Evolutionary conservation across 2,888 invertebrate species (phyloP), one percentile per base, ranked within the genome.

Genomic region (Parapristionchus giblindavisi): DNA sequence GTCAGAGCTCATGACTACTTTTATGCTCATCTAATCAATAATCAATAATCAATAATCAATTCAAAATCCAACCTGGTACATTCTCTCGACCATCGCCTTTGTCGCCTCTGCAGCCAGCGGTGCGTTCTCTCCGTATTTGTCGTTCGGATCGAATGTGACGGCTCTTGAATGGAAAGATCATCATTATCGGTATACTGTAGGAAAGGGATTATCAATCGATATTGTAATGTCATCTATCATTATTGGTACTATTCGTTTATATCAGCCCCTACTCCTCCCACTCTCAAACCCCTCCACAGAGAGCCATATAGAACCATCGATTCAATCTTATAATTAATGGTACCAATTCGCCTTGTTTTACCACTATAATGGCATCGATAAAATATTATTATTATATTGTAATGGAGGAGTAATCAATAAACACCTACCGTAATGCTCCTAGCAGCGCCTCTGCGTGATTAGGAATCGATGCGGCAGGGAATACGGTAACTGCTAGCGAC

Each of bases 141-240:
- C 58, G n/a, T 61, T 76, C 21, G 76, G 76, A 40, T 76, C 76
- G 52, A 76, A 54, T n/a, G 72, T 51, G 1, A 73, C 61, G n/a
- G 76, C 54, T 61, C 76, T 54, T 29, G 1, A 38, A 34, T 14
- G 17, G n/a, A 5, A 14, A 54, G 24, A 14, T 14, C 43, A 43
- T 43, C 17, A 14, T 43, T 43, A 43, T 43, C n/a, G n/a, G n/a
- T n/a, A n/a, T 48, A 11, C 48, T 11, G 11, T 11, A 48, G 11
- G 11, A 48, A 48, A 48, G 11, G 48, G 21, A 48, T 14, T 14
- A 21, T 48, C 48, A 48, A 48, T 48, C 21, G 21, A 48, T 14
- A 48, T 11, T 11, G 48, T 48, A 11, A 48, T 11, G 48, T 21
- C 48, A 48, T 48, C 48, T 14, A 48, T 21, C 21, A 48, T 14